Evolutionary conservation across 2,888 invertebrate genomes (phyloP).

Genomic region (Lycia hirtaria): DNA sequence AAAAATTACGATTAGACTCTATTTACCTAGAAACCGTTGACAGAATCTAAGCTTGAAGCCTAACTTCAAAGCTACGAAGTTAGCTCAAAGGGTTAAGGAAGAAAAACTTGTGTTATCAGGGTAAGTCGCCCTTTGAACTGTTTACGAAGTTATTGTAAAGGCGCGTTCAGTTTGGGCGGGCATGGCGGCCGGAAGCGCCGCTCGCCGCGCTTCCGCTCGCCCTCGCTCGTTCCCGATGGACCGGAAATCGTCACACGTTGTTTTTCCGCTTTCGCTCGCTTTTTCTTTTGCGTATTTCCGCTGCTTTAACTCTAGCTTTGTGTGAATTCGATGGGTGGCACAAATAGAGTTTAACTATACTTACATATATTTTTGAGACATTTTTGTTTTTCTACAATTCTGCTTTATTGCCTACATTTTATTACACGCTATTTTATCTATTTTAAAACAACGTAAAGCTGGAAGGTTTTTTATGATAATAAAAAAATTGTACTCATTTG

Average conservation of each 20-base stretch:
- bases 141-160: constrained; percentile 23
- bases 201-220: constrained; percentile 47
- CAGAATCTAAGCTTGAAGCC: constrained; percentile 4
- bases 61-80: constrained; percentile 2
- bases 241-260: constrained; percentile 41
- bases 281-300: constrained; percentile 44
- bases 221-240: constrained; percentile 27
- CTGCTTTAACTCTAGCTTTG: constrained; percentile 39
- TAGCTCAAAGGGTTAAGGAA: constrained; percentile 6
- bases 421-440: too few species aligned
- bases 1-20: constrained; percentile 1
- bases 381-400: neutral
- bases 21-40: neutral
- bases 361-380: neutral
- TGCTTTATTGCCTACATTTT: neutral
- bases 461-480: too few species aligned
- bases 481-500: too few species aligned
- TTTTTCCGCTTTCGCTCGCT: constrained; percentile 38
- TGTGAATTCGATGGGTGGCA: constrained; percentile 4
- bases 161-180: constrained; percentile 51
- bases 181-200: constrained; percentile 42
- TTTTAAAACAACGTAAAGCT: too few species aligned
- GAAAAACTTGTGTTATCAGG: constrained; percentile 10
- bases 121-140: constrained; percentile 11
- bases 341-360: constrained; percentile 13